Base-by-base conservation (phyloP, 2,888 invertebrate species). In the Theretra japonica region DNA sequence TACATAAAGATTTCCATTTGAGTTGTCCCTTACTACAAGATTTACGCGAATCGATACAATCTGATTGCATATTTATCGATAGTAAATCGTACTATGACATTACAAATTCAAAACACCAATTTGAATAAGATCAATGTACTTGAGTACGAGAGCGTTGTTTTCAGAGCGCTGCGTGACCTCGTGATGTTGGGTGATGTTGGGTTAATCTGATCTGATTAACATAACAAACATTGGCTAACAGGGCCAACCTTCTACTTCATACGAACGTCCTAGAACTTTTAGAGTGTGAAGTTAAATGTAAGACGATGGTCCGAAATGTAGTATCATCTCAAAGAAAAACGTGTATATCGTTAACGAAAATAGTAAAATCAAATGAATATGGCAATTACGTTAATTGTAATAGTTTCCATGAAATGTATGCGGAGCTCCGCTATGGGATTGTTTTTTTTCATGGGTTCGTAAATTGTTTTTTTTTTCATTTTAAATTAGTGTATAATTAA, bases 131-230 rank as follows among this genome's bases (percentile, higher is more conserved):
- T 65, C 65, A 65, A 65, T 23, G 65, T 65, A 48, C 48, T 48
- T 23, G 17, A 65, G 41, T 62, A 62, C 62, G 41, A 15, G 53
- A 53, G 19, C 23, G 65, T 57, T 25, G 21, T 57, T 48, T 74
- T 72, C 11, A 58, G 30, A 33, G 50, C 19, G 19, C 41, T 41
- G 41, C 11, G 50, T 25, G 68, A 69, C 69, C 59, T 70, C 70
- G 58, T 73, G 75, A 74, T 74, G 75, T 75, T 74, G 71, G 69
- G 53, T 71, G 70, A 58, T 60, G 56, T 59, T 73, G 56, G 65
- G 56, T 56, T 73, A 74, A 77, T 73, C 74, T 75, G 56, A 72
- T 71, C 56, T 56, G 50, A 73, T 76, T 77, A 71, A 70, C 74
- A 77, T 76, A 74, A 72, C 74, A 76, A 73, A 69, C 69, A 23